phyloP scores from a whole-genome alignment of 2,888 invertebrate species.

The Sinopyrophorus schimmeli region DNA sequence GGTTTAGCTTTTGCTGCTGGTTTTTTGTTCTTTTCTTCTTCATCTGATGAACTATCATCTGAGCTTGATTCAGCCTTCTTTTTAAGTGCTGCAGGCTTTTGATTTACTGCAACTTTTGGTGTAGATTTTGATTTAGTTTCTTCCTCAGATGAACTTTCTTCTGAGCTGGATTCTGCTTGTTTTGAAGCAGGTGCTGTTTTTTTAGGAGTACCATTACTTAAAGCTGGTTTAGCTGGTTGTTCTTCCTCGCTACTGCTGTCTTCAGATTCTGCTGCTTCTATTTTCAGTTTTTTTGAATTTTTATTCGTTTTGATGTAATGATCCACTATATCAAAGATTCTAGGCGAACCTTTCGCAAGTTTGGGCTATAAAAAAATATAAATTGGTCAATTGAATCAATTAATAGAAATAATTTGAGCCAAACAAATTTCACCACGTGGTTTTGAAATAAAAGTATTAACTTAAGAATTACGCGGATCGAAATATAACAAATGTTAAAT shows the following conservation, averaged over 20 bases:
- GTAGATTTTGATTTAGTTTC: constrained; percentile 38
- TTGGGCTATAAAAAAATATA: constrained; percentile 61
- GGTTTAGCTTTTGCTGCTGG: constrained; percentile 15
- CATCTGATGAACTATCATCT: constrained; percentile 54
- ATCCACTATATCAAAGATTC: constrained; percentile 63
- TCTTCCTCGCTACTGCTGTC: constrained; percentile 46
- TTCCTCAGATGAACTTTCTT: constrained; percentile 53
- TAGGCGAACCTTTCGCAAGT: constrained; percentile 67
- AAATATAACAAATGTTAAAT: constrained; percentile 2
- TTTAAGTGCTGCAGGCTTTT: constrained; percentile 50
- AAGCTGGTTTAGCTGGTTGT: constrained; percentile 25
- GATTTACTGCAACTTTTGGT: constrained; percentile 54
- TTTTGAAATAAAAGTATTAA: constrained; percentile 5
- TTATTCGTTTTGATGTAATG: constrained; percentile 60
- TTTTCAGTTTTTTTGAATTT: constrained; percentile 53
- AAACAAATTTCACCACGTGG: constrained; percentile 24
- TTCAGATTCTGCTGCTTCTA: constrained; percentile 41
- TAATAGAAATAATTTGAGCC: background rate
- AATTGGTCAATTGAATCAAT: constrained; percentile 3
- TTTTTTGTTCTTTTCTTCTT: constrained; percentile 41
- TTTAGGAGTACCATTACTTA: constrained; percentile 33
- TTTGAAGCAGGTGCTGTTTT: constrained; percentile 25
- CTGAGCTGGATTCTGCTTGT: constrained; percentile 53
- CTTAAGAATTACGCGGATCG: too few relatives aligned
- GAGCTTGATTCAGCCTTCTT: constrained; percentile 51